These are phyloP conservation scores for Pollicipes pollicipes DNA, from an alignment of 1,140 invertebrate genomes.

Conservation along the genomic window DNA sequence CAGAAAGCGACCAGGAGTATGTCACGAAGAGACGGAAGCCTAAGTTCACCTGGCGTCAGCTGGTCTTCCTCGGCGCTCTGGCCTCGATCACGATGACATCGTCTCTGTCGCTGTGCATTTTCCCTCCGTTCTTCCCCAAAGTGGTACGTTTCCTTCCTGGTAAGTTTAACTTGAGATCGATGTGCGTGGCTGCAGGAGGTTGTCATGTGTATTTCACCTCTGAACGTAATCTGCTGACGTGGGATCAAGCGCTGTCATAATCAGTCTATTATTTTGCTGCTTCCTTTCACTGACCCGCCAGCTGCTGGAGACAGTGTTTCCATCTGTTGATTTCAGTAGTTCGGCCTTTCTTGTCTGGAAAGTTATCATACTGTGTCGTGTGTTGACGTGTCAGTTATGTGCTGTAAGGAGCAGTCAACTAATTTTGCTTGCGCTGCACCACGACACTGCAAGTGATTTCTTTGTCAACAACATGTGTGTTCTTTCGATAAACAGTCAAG, in stretches of 20 bases:
- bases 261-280: too few relatives aligned
- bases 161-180: not conserved
- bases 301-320: not conserved
- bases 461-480: too few relatives aligned
- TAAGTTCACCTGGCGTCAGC: not conserved
- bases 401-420: too few relatives aligned
- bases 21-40: not conserved
- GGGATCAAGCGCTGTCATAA: too few relatives aligned
- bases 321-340: not conserved
- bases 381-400: constrained; percentile 5
- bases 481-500: too few relatives aligned
- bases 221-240: too few relatives aligned
- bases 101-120: constrained; percentile 22
- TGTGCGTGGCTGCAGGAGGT: not conserved
- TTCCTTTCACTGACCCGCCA: too few relatives aligned
- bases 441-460: too few relatives aligned
- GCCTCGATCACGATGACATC: constrained; percentile 12
- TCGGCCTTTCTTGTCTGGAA: not conserved
- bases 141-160: constrained; percentile 17
- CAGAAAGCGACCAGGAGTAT: not conserved
- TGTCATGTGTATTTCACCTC: not conserved
- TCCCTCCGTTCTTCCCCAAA: constrained; percentile 23
- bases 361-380: not conserved
- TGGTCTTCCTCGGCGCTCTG: constrained; percentile 18
- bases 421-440: too few relatives aligned